Percentiles rank a stretch among this genome's conserved stretches.
These are phyloP conservation scores for Ophioninae sp. DNA, from an alignment of 2,888 invertebrate genomes.

Conservation along the genomic window DNA sequence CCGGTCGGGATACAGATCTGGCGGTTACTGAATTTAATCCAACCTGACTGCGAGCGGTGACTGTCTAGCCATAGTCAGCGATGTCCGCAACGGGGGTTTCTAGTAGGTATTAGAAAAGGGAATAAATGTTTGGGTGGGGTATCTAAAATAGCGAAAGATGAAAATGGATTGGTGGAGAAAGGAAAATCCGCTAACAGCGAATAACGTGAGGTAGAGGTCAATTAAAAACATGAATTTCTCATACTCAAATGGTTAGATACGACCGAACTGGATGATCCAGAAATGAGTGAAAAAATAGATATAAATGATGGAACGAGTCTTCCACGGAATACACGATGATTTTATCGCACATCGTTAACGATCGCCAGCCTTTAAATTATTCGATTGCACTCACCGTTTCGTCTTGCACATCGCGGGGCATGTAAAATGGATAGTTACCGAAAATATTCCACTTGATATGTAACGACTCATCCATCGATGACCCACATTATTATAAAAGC, in stretches of 20 bases:
- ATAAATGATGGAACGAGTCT: neutral
- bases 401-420: neutral
- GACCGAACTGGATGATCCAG: neutral
- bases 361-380: slow-evolving; percentile 18
- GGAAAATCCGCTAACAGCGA: no score
- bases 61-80: no score
- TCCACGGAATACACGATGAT: neutral
- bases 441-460: slow-evolving; percentile 13
- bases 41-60: no score
- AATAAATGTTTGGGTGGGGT: no score
- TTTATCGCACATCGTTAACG: neutral
- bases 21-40: no score
- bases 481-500: slow-evolving; percentile 19
- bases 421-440: slow-evolving; percentile 17
- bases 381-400: slow-evolving; percentile 1
- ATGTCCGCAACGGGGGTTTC: no score
- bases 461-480: slow-evolving; percentile 5
- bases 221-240: neutral
- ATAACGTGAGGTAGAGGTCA: neutral
- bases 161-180: no score
- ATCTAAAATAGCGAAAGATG: no score
- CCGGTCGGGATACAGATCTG: no score
- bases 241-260: neutral
- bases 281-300: neutral
- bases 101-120: no score